Percentiles rank a stretch among this genome's conserved stretches.
Evolutionary conservation across 2,113 vertebrate genomes (phyloP).

Genomic region (Tychaedon coryphoeus): DNA sequence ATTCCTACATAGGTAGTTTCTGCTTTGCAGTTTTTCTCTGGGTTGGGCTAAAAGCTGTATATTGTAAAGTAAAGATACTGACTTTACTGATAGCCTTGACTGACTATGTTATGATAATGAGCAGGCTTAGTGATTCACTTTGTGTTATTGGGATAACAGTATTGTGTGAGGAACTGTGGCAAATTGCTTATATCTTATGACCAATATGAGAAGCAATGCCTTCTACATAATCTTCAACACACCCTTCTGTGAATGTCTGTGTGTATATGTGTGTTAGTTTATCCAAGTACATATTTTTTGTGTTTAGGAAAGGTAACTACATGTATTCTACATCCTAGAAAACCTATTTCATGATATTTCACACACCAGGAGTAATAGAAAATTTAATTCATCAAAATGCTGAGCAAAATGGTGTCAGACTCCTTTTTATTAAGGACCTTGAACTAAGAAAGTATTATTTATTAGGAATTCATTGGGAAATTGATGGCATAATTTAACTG

Average conservation of each 20-base stretch:
- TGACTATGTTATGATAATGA: not conserved
- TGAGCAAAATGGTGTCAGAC: not conserved
- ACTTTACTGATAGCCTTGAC: no score
- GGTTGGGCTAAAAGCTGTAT: not conserved
- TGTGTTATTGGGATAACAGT: not conserved
- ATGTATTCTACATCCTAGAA: not conserved
- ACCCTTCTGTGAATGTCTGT: not conserved
- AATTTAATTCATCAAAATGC: not conserved
- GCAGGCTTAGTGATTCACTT: not conserved
- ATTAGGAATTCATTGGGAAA: constrained; percentile 32
- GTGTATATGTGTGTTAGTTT: not conserved
- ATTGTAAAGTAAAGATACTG: not conserved
- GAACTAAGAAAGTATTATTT: constrained; percentile 35
- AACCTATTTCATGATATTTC: not conserved
- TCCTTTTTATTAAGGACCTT: not conserved
- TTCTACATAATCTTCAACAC: not conserved
- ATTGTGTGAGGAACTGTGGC: not conserved
- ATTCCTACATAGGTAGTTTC: not conserved
- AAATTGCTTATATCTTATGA: not conserved
- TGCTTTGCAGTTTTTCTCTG: not conserved
- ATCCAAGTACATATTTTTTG: not conserved
- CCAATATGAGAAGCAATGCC: not conserved
- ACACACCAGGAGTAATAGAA: not conserved
- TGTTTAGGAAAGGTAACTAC: not conserved
- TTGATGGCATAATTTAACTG: constrained; percentile 32